Evolutionary conservation across 2,797 vertebrate genomes (phyloP), one percentile per base, ranked within the genome.

Genomic region (Sebastes aleutianus): DNA sequence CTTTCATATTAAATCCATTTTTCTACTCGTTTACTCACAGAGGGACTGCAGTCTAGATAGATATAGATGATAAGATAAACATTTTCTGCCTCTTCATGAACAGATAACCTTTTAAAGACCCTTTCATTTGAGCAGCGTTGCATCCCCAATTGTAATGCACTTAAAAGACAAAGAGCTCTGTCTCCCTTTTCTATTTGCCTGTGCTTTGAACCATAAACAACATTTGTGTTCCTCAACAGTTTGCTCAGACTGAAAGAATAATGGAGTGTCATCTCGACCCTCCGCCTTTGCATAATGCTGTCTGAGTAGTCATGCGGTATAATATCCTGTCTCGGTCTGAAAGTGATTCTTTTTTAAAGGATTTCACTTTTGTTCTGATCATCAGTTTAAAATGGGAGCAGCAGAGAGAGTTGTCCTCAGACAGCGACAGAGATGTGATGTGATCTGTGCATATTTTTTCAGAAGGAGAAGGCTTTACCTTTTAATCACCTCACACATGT

Each of bases 151-250:
- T 86, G 24, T 53, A 84, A 82, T 87, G 50, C 82, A 83, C 86
- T 88, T 83, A 77, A 87, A 89, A 87, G 77, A 92, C 87, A 89
- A 86, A 85, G 43, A 73, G 54, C 62, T 74, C 57, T 26, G 29
- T 62, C 78, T 69, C 75, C 72, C 26, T n/a, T 73, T 76, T 74
- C 78, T 74, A 79, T 83, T 89, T 91, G 81, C 74, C 67, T 82
- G 74, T 73, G 78, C 89, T 85, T 82, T 90, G 85, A 92, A 91
- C 87, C 86, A 80, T 82, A 85, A 91, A 86, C 78, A 91, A 87
- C 53, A 73, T 82, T 83, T 76, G 66, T 86, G 71, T 79, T 86
- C 50, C 74, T 77, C 79, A 84, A 87, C 82, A 80, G 76, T 83
- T 88, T 79, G 71, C 84, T 82, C 72, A 76, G 59, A 87, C 73